These are phyloP conservation scores for Microtus pennsylvanicus DNA, from an alignment of 2,113 vertebrate species.

Conservation along the genomic window DNA sequence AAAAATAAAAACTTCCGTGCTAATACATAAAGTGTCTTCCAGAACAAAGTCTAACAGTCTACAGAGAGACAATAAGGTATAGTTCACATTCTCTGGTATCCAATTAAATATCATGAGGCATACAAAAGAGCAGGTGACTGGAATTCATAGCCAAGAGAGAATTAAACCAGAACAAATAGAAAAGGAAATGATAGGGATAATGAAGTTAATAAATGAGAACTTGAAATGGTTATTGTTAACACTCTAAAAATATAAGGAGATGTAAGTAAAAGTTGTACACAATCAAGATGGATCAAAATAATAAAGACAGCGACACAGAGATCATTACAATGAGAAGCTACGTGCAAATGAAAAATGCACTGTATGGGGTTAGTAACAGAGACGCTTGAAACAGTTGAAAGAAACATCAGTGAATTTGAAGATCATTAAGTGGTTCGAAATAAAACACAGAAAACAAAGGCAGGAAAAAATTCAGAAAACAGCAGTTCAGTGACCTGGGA, in stretches of 20 bases:
- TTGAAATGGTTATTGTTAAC: not conserved
- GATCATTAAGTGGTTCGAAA: not conserved
- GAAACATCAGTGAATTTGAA: not conserved
- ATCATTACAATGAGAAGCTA: not conserved
- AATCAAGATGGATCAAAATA: conserved; percentile 6
- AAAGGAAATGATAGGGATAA: not conserved
- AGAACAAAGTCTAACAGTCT: not conserved
- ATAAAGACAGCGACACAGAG: conserved; percentile 13
- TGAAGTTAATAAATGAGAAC: not conserved
- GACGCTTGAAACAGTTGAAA: not conserved
- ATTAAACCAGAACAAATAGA: conserved; percentile 30
- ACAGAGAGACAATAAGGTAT: not conserved
- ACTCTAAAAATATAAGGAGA: conserved; percentile 15
- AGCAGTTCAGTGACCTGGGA: not conserved
- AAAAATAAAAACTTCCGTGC: conserved; percentile 16
- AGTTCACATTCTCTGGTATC: not conserved
- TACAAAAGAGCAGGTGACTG: conserved; percentile 16
- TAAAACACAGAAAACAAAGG: not conserved
- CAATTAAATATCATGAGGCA: not conserved
- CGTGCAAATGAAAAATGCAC: not conserved
- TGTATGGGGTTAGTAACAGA: not conserved
- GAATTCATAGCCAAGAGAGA: not conserved
- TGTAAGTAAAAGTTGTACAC: not conserved
- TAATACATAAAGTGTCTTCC: not conserved
- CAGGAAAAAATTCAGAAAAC: not conserved